A percentile compares a stretch with the other conserved stretches of the same genome.
Evolutionary conservation across 2,888 invertebrate species (phyloP).

Genomic region (Ormyrus labotus): DNA sequence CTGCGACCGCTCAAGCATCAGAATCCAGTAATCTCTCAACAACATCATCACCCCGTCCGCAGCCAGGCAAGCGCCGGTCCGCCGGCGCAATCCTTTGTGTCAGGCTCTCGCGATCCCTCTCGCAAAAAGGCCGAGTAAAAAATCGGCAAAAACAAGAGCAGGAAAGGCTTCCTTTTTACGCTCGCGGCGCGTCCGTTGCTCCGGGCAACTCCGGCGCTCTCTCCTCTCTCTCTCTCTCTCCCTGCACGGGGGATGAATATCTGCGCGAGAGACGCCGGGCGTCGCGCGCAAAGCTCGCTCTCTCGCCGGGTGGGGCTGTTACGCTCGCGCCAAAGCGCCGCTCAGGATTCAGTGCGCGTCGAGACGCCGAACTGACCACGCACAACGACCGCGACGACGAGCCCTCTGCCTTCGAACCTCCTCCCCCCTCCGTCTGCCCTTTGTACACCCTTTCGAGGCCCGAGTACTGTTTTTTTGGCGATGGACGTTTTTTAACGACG

Average conservation of each 20-base stretch:
- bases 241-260: constrained; percentile 68
- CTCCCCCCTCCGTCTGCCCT: neutral
- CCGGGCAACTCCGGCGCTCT: constrained; percentile 68
- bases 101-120: no score
- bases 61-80: no score
- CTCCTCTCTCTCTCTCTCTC: constrained; percentile 19
- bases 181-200: constrained; percentile 64
- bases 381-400: constrained; percentile 60
- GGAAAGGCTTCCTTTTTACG: no score
- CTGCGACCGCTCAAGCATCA: no score
- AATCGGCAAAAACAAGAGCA: no score
- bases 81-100: no score
- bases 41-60: no score
- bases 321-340: constrained; percentile 42
- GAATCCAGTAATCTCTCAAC: no score
- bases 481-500: no score
- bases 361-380: constrained; percentile 70
- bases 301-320: constrained; percentile 72
- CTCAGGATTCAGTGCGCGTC: constrained; percentile 67
- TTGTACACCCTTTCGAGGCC: no score
- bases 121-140: no score
- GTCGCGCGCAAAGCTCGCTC: constrained; percentile 61
- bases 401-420: neutral
- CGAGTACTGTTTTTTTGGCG: no score
- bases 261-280: constrained; percentile 68